Evolutionary conservation across 1,140 invertebrate species (phyloP).

Genomic region (Liolophura sinensis): DNA sequence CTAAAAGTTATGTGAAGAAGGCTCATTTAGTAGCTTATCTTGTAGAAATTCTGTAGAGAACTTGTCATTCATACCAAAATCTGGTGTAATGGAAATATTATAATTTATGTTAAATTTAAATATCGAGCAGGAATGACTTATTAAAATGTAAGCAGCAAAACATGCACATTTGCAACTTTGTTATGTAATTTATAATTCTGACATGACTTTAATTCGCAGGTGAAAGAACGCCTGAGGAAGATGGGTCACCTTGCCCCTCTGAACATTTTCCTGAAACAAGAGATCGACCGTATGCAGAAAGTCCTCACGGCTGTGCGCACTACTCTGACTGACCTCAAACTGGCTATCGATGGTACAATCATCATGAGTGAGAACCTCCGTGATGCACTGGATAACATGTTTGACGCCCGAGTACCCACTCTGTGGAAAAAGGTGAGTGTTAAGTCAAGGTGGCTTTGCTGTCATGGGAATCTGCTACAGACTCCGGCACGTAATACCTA

Average conservation of each 20-base stretch:
- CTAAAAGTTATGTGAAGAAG: not conserved
- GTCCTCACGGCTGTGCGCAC: slow-evolving; percentile 79
- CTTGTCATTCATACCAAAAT: not conserved
- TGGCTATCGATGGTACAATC: slow-evolving; percentile 96
- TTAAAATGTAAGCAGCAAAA: too few species aligned
- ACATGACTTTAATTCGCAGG: slow-evolving; percentile 26
- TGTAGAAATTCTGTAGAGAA: not conserved
- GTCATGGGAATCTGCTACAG: not conserved
- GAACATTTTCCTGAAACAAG: slow-evolving; percentile 75
- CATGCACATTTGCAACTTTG: not conserved
- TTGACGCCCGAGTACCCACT: slow-evolving; percentile 90
- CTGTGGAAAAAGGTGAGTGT: slow-evolving; percentile 81
- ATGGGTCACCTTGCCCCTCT: slow-evolving; percentile 71
- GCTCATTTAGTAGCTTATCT: not conserved
- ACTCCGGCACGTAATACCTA: not conserved
- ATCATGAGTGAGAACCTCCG: slow-evolving; percentile 91
- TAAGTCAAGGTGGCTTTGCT: not conserved
- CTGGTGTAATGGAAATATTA: too few species aligned
- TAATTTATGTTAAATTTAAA: too few species aligned
- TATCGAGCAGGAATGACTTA: too few species aligned
- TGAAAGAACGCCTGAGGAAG: slow-evolving; percentile 54
- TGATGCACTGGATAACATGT: slow-evolving; percentile 92
- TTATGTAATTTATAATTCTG: not conserved
- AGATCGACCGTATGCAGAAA: slow-evolving; percentile 90
- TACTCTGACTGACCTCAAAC: slow-evolving; percentile 86